These are phyloP conservation scores for Deilephila elpenor DNA, from an alignment of 2,888 invertebrate genomes.

Conservation along the genomic window DNA sequence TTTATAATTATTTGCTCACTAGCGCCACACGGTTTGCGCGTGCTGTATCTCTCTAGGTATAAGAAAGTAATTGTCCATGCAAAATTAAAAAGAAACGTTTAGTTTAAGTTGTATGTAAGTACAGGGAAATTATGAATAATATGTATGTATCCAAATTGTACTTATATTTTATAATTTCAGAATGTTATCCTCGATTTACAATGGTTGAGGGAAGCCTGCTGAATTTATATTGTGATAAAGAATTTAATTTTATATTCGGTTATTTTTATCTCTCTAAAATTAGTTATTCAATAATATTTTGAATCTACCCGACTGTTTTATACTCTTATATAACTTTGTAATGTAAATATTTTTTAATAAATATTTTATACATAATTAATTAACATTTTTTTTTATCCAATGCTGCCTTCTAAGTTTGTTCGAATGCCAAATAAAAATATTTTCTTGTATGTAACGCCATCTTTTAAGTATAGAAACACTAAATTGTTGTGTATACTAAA, in stretches of 20 bases:
- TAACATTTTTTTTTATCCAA: neutral
- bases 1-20: constrained; percentile 13
- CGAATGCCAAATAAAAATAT: neutral
- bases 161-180: constrained; percentile 72
- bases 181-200: constrained; percentile 74
- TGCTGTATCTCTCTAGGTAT: constrained; percentile 14
- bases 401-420: neutral
- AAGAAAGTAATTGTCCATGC: neutral
- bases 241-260: neutral
- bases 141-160: constrained; percentile 21
- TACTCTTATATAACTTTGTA: neutral
- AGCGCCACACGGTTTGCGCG: neutral
- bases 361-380: neutral
- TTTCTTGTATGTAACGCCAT: neutral
- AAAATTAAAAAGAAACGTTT: neutral
- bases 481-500: neutral
- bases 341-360: constrained; percentile 20
- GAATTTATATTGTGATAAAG: constrained; percentile 66
- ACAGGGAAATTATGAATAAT: constrained; percentile 41
- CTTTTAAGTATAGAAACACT: neutral
- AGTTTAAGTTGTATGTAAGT: constrained; percentile 32
- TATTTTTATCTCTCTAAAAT: neutral
- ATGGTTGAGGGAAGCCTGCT: constrained; percentile 78
- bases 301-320: constrained; percentile 10
- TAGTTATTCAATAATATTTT: neutral